phyloP scores from a whole-genome alignment of 2,113 vertebrate genomes.

The Notechis scutatus region DNA sequence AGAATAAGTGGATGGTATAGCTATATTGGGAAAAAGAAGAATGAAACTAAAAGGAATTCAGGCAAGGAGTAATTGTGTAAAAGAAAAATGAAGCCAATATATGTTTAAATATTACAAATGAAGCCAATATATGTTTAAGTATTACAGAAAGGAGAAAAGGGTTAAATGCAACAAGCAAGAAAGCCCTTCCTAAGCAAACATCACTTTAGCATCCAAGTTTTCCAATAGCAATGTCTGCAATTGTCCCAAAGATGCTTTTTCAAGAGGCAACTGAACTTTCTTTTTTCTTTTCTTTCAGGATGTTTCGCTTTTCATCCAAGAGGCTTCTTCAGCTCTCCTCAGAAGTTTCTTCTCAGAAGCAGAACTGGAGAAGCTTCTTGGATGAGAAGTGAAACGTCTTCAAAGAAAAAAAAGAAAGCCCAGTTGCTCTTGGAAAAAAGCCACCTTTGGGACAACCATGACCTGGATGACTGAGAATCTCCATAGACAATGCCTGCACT shows the following conservation, averaged over 20 bases:
- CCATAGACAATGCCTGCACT: too few relatives aligned
- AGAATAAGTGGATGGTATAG: not conserved
- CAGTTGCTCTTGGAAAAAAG: too few relatives aligned
- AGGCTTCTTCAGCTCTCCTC: too few relatives aligned
- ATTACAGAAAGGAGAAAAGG: not conserved
- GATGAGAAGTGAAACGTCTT: too few relatives aligned
- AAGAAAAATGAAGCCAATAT: not conserved
- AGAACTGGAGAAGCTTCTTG: too few relatives aligned
- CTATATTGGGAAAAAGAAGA: not conserved
- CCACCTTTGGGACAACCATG: too few relatives aligned
- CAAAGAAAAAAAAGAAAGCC: too few relatives aligned
- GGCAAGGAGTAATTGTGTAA: not conserved
- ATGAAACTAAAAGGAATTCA: not conserved
- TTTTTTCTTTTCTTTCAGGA: too few relatives aligned
- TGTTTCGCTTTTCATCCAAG: too few relatives aligned
- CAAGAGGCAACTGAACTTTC: too few relatives aligned
- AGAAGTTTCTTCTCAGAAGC: too few relatives aligned
- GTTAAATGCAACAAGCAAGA: not conserved
- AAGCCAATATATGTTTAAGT: not conserved
- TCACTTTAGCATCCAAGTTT: not conserved
- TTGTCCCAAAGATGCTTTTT: not conserved
- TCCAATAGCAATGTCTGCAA: not conserved
- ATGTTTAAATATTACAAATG: not conserved
- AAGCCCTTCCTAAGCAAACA: not conserved
- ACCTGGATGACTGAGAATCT: too few relatives aligned